Evolutionary conservation across 2,888 invertebrate genomes (phyloP).

Genomic region (Seira ritae): DNA sequence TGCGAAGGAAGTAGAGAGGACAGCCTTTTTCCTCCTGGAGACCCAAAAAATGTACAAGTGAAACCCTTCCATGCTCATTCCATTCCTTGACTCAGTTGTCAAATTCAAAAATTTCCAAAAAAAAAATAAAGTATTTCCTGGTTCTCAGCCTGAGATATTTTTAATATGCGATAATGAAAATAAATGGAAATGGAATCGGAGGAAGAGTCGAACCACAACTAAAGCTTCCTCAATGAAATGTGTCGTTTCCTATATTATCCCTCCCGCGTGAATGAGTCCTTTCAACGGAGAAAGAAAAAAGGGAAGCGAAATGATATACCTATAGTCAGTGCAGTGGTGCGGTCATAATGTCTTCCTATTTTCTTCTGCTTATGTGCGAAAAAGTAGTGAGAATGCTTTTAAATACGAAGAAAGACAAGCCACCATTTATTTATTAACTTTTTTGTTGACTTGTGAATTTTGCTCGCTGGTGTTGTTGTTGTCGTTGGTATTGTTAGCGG

Average conservation of each 20-base stretch:
- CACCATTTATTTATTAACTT: slow-evolving; percentile 15
- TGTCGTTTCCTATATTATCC: not conserved
- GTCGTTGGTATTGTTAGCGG: not conserved
- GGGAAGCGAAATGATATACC: not conserved
- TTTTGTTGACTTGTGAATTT: slow-evolving; percentile 13
- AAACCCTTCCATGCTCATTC: too few relatives aligned
- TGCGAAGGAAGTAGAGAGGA: too few relatives aligned
- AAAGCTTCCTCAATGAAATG: not conserved
- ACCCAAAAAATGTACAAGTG: too few relatives aligned
- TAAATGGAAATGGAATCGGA: too few relatives aligned
- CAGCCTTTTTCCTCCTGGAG: too few relatives aligned
- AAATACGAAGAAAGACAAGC: not conserved
- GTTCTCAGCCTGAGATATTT: too few relatives aligned
- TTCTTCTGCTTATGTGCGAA: not conserved
- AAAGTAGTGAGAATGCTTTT: slow-evolving; percentile 2
- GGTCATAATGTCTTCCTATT: not conserved
- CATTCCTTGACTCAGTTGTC: too few relatives aligned
- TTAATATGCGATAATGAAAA: too few relatives aligned
- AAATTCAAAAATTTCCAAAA: too few relatives aligned
- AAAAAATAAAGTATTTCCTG: too few relatives aligned
- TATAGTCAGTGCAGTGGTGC: slow-evolving; percentile 1
- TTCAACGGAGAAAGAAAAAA: not conserved
- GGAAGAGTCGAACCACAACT: not conserved
- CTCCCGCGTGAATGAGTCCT: not conserved
- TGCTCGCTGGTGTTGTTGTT: not conserved